A percentile compares a stretch with the other conserved stretches of the same genome.
Conservation (phyloP, 2,113 vertebrate species). For the Mirounga angustirostris region DNA sequence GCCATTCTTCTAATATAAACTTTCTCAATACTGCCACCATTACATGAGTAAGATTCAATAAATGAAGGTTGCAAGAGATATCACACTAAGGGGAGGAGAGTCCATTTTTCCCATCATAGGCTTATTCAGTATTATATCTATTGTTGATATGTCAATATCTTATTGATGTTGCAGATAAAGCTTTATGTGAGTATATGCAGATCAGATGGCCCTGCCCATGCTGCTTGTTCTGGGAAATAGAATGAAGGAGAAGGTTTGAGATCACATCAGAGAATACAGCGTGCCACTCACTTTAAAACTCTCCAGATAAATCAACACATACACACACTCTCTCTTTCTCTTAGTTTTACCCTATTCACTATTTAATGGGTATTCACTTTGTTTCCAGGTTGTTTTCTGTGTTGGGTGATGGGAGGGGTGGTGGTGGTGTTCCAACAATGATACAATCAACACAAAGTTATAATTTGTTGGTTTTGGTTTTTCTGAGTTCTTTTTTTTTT, state of each 20-base stretch:
- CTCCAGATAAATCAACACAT: neutral
- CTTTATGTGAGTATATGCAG: neutral
- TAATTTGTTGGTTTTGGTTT: neutral
- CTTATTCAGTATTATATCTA: neutral
- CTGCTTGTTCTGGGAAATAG: neutral
- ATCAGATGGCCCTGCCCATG: neutral
- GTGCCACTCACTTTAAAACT: neutral
- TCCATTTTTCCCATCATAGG: neutral
- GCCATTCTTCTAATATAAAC: neutral
- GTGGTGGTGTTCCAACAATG: neutral
- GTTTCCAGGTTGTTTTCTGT: neutral
- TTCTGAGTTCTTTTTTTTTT: neutral
- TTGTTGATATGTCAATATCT: neutral
- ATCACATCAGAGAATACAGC: neutral
- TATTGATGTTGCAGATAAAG: neutral
- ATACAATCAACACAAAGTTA: neutral
- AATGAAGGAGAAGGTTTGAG: neutral
- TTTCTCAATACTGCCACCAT: neutral
- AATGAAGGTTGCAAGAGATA: neutral
- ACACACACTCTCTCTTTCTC: neutral
- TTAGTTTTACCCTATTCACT: neutral
- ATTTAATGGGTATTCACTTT: neutral
- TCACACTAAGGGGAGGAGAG: neutral
- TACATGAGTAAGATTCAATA: neutral
- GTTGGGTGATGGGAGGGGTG: fast-evolving